Evolutionary conservation across 2,888 invertebrate genomes (phyloP), one percentile per base, ranked within the genome.

Genomic region (Lordiphosa andalusiaca): DNA sequence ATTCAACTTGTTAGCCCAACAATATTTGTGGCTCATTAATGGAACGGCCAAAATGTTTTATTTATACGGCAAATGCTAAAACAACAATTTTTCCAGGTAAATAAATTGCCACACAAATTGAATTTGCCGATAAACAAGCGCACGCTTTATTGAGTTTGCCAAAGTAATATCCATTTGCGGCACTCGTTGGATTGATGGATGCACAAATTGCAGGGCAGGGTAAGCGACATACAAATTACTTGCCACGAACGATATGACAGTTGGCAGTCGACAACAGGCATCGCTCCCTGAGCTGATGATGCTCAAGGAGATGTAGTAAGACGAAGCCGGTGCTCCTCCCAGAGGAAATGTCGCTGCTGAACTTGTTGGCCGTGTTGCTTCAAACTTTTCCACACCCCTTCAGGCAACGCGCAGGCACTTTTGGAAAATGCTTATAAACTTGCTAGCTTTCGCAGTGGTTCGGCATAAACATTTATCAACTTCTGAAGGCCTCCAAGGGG

Each of bases 261-360:
- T 47, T 62, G 55, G 53, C 66, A 53, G 37, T 61, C 55, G 54
- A 71, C 68, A 47, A 58, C 62, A 69, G 50, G 41, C 78, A 81
- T 81, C 74, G 69, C 64, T 76, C 78, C 77, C 49, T 49, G 40
- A 30, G 9, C 6, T 37, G 42, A 33, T 25, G 30, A 33, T 25
- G 30, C 42, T 13, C 37, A 36, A 30, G 30, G 30, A 30, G 30
- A 30, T 9, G 30, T 3, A 7, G 30, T 9, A 30, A 21, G 37
- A 36, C 66, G 49, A 48, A 23, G 40, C 51, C 58, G 69, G 60
- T 55, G 49, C 80, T 16, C 1, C 67, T 75, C 80, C 72, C 73
- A 50, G 36, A 71, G 80, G 75, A 82, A 74, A 74, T 72, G 80
- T 74, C 83, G 67, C 63, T 59, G 64, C 56, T 49, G 61, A 76